Conservation (phyloP, 2,797 vertebrate species). For the Acanthurus tractus region DNA sequence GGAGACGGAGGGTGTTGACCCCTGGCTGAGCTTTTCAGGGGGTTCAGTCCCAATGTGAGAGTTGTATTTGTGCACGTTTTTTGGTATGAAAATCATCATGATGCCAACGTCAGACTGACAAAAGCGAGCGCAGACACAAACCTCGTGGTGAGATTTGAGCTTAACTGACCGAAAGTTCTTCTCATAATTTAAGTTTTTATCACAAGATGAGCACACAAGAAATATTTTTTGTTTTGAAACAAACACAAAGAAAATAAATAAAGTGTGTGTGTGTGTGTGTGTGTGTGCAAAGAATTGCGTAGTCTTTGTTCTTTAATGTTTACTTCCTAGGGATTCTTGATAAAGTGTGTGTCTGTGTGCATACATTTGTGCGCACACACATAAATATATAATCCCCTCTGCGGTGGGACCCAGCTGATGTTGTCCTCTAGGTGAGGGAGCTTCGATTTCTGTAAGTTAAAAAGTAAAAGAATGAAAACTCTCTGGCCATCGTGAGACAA, state of each 20-base stretch:
- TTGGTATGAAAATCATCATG: constrained; percentile 26
- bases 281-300: constrained; percentile 71
- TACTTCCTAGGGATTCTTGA: constrained; percentile 35
- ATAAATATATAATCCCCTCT: constrained; percentile 17
- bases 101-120: constrained; percentile 19
- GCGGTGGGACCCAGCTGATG: constrained; percentile 2
- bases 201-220: constrained; percentile 48
- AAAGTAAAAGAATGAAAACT: constrained; percentile 1
- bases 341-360: constrained; percentile 43
- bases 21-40: constrained; percentile 6
- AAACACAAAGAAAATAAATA: constrained; percentile 78
- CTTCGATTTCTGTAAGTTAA: constrained; percentile 53
- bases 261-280: constrained; percentile 45
- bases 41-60: constrained; percentile 18
- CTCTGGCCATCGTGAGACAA: not conserved
- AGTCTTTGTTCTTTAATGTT: constrained; percentile 49
- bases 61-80: constrained; percentile 27
- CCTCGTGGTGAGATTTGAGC: constrained; percentile 28
- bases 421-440: constrained; percentile 23
- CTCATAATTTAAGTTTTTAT: constrained; percentile 22
- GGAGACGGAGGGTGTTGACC: not conserved
- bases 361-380: constrained; percentile 26
- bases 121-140: constrained; percentile 32
- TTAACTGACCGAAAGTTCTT: constrained; percentile 32
- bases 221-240: constrained; percentile 56